Base-by-base conservation (phyloP, 2,888 invertebrate species). In the Melanchra persicariae region DNA sequence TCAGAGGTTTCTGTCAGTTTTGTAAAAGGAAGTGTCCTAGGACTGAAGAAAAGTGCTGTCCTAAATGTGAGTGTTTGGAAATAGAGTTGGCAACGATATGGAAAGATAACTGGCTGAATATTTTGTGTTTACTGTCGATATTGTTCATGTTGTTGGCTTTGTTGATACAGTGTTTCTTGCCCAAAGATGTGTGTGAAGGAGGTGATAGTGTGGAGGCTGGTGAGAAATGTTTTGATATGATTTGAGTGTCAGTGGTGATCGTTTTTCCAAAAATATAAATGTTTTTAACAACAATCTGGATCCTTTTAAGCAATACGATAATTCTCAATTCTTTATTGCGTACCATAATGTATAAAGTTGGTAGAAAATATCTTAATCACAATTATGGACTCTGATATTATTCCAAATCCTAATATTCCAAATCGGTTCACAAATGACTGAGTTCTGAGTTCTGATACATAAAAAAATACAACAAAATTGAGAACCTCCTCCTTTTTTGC, bases 71-170 rank as follows among this genome's bases (percentile, higher is more conserved):
- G 1, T 96, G 96, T 22, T 72, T 95, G 0, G 95, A 95, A 51
- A 67, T 92, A 0, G 91, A 95, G 47, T 51, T 94, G 24, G 91
- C 92, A 68, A 86, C 85, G 3, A 87, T 94, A 8, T 95, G 94
- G 93, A 93, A 87, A 22, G 95, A 95, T 43, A 93, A 95, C 40
- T 95, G 96, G 96, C 74, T 96, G 82, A 96, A 96, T 77, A 94
- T 96, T 26, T 64, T 95, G 15, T 86, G 92, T 59, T 80, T 95
- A 30, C 45, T 96, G 15, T 92, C 93, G 7, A 70, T 95, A 2
- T 51, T 95, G 5, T 91, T 95, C 7, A 92, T 94, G 37, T 83
- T 94, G 19, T 60, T 95, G 2, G 93, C 93, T 3, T 55, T 94
- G 63, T 83, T 96, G 8, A 70, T 95, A 15, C 95, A 95, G 76